Conservation (phyloP, 2,797 vertebrate genomes). For the Natrix natrix region DNA sequence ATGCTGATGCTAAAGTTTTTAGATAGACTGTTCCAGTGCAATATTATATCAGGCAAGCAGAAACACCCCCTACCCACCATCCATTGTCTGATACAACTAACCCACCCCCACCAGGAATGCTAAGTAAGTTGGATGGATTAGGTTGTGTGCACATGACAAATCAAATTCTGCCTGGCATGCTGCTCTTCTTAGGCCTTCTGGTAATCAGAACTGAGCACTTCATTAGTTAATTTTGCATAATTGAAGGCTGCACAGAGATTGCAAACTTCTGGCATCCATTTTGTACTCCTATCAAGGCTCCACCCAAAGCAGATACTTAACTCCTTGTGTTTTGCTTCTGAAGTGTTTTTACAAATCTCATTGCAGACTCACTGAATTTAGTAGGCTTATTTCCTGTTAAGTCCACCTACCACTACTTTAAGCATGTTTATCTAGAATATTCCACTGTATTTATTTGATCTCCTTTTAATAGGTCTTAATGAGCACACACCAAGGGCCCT, state of each 20-base stretch:
- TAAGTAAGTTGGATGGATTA: neutral
- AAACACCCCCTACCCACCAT: rapidly evolving
- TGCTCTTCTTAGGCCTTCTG: neutral
- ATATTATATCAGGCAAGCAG: neutral
- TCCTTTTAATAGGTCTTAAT: neutral
- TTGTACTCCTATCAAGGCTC: neutral
- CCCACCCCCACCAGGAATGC: neutral
- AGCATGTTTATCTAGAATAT: too few species aligned
- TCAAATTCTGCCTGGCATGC: neutral
- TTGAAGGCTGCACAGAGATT: neutral
- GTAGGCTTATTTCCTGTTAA: neutral
- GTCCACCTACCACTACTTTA: too few species aligned
- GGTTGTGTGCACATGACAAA: neutral
- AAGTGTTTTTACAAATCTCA: neutral
- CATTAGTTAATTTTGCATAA: neutral
- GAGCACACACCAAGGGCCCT: too few species aligned
- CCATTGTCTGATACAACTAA: neutral
- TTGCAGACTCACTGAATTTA: neutral
- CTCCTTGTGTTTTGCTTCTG: neutral
- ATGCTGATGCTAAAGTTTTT: neutral
- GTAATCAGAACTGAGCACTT: neutral
- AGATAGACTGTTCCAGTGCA: neutral
- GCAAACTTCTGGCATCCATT: neutral
- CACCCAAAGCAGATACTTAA: too few species aligned
- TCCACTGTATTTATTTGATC: neutral